Evolutionary conservation across 2,113 vertebrate species (phyloP), one percentile per base, ranked within the genome.

Genomic region (Alectura lathami): DNA sequence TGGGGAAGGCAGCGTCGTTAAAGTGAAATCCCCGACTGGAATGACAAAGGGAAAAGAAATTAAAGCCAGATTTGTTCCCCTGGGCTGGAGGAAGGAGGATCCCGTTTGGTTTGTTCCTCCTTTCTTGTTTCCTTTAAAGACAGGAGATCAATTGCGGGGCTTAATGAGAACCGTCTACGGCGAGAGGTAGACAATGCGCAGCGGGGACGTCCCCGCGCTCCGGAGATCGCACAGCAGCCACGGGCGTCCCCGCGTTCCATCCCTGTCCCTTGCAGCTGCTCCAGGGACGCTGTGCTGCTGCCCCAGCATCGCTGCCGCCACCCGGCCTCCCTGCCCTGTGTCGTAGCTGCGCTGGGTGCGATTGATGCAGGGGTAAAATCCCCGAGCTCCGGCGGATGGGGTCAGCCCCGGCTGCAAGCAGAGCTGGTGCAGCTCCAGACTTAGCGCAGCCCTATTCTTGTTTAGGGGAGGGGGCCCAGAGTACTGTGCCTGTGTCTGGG

Each of bases 111-210:
- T 94, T 87, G 70, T 92, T 87, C 93, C 91, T 88, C 67, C 83
- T 96, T 96, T 96, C 89, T 96, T 92, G 88, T 95, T 88, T 24
- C 83, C 91, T 91, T 93, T 86, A 74, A 92, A 96, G 92, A 64
- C 93, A 93, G 90, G 92, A 93, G 82, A 88, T 91, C 93, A 90
- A 85, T 89, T 64, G 94, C 1, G 3, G 66, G 16, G 9, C 63
- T 86, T 95, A 97, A 93, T 95, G 93, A 96, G 94, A 95, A 93
- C 84, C 91, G 76, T 66, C 92, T 66, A 94, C 86, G 5, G 89
- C 12, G 47, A 88, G 92, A 93, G 93, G 93, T 95, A 85, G 94
- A 89, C 91, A 94, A 75, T 66, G 92, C 2, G 30, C 38, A 42
- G 9, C 1, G 11, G 42, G 67, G 73, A 89, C 17, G 23, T 83